These are phyloP conservation scores for Tinea pellionella DNA, from an alignment of 2,888 invertebrate genomes.

Conservation along the genomic window DNA sequence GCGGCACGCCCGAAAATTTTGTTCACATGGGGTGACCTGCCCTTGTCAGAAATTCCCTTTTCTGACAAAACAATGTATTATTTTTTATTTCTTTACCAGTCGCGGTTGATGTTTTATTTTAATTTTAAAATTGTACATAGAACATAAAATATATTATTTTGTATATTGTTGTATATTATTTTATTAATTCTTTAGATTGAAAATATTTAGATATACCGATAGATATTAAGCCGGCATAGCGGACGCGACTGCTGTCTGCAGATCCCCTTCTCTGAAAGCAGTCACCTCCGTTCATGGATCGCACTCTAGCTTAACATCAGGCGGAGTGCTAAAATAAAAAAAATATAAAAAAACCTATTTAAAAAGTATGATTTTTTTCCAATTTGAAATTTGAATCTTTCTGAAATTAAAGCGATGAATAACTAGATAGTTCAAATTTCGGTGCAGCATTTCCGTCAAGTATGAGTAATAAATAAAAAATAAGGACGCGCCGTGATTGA, in stretches of 20 bases:
- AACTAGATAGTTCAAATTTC: not conserved
- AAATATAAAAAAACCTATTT: too few species aligned
- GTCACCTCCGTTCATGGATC: too few species aligned
- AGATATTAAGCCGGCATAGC: too few species aligned
- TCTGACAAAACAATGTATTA: not conserved
- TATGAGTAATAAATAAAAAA: slow-evolving; percentile 44
- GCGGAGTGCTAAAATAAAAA: too few species aligned
- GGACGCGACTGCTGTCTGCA: too few species aligned
- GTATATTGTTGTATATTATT: not conserved
- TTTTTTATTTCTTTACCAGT: not conserved
- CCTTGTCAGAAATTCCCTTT: slow-evolving; percentile 9
- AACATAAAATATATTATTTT: too few species aligned
- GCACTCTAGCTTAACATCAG: too few species aligned
- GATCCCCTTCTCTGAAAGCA: too few species aligned
- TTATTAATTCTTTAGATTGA: not conserved
- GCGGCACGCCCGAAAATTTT: slow-evolving; percentile 4
- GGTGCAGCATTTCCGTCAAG: slow-evolving; percentile 1
- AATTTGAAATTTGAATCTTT: too few species aligned
- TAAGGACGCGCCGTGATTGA: slow-evolving; percentile 37
- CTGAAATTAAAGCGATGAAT: not conserved
- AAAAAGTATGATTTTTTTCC: too few species aligned
- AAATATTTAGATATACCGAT: too few species aligned
- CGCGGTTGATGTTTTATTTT: not conserved
- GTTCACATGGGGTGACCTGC: slow-evolving; percentile 12
- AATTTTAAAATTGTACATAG: not conserved